A percentile compares a stretch with the other conserved stretches of the same genome.
Conservation (phyloP, 2,113 vertebrate species). For the Bothrops jararaca region DNA sequence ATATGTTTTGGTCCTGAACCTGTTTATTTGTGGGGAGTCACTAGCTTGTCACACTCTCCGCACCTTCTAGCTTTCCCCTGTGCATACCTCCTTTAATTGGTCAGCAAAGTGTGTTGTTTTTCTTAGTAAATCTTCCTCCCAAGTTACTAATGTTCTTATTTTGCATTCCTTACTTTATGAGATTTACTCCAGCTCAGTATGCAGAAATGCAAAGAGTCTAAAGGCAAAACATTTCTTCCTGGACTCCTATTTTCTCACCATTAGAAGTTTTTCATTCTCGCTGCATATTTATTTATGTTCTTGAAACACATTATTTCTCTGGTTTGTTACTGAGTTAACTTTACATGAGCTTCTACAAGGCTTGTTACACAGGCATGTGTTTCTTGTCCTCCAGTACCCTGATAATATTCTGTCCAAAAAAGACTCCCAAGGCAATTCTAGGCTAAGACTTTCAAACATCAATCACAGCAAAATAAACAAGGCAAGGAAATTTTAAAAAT, state of each 20-base stretch:
- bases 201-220: background rate
- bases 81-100: constrained; percentile 12
- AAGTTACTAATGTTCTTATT: constrained; percentile 44
- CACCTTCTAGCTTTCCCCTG: background rate
- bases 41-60: background rate
- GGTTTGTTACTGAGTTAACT: background rate
- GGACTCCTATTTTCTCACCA: background rate
- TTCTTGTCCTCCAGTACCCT: background rate
- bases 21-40: background rate
- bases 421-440: background rate
- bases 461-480: background rate
- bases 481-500: background rate
- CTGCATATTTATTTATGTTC: background rate
- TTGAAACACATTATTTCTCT: background rate
- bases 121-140: constrained; percentile 17
- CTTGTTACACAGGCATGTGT: background rate
- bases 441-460: background rate
- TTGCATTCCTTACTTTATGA: constrained; percentile 31
- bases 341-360: background rate
- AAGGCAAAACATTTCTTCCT: background rate
- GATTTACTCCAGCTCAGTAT: background rate
- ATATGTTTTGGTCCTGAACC: background rate
- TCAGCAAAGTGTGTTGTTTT: constrained; percentile 7
- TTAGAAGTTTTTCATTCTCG: background rate
- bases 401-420: background rate